Evolutionary conservation across 2,113 vertebrate species (phyloP).

Genomic region (Triplophysa rosa): DNA sequence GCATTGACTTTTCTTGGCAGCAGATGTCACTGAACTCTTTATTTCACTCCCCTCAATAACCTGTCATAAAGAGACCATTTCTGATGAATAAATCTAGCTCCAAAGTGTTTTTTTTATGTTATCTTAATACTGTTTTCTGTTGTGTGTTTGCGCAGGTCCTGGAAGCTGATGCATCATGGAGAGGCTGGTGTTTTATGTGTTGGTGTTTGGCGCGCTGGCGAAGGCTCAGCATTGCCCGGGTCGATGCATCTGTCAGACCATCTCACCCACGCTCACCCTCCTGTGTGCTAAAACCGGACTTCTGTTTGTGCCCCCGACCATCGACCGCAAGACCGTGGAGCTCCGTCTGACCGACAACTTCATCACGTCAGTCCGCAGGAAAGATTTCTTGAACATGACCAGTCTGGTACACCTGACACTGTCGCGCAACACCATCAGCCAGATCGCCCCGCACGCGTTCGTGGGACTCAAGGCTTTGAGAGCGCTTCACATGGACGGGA

Average conservation of each 20-base stretch:
- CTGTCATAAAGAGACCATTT: too few relatives aligned
- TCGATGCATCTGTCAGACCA: constrained; percentile 91
- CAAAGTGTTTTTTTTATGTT: too few relatives aligned
- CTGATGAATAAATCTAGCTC: too few relatives aligned
- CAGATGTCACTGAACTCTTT: constrained; percentile 23
- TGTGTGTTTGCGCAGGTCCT: constrained; percentile 63
- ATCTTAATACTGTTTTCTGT: neutral
- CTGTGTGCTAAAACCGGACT: constrained; percentile 92
- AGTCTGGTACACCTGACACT: constrained; percentile 93
- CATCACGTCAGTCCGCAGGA: constrained; percentile 85
- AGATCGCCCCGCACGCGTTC: constrained; percentile 85
- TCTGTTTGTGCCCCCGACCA: constrained; percentile 86
- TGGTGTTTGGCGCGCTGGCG: constrained; percentile 81
- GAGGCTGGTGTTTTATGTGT: constrained; percentile 81
- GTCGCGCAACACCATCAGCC: constrained; percentile 92
- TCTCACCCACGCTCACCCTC: constrained; percentile 90
- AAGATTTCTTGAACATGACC: constrained; percentile 95
- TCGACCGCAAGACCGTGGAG: constrained; percentile 92
- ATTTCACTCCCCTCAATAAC: too few relatives aligned
- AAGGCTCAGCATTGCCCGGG: constrained; percentile 83
- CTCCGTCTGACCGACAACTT: constrained; percentile 93
- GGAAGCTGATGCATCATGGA: constrained; percentile 78
- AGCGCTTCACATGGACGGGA: constrained; percentile 91
- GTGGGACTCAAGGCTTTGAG: constrained; percentile 83
- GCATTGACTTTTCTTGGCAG: neutral